phyloP scores from a whole-genome alignment of 2,888 invertebrate species.

The Xanthorhoe designata region DNA sequence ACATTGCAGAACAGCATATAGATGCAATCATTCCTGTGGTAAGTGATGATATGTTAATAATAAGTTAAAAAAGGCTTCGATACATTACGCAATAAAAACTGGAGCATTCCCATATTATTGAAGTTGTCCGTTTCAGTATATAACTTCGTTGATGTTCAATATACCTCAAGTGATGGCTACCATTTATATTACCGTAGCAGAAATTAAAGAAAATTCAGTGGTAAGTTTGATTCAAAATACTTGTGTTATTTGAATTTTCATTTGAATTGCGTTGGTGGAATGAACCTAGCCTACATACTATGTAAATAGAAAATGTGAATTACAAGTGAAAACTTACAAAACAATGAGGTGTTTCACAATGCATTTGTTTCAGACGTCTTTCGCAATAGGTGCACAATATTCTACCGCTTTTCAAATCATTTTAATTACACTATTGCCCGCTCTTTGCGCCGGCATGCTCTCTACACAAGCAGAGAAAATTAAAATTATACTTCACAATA shows the following conservation, averaged over 20 bases:
- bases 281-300: too few species aligned
- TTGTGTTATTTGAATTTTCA: too few species aligned
- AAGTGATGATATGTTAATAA: neutral
- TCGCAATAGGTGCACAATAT: neutral
- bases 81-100: too few species aligned
- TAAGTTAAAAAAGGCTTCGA: neutral
- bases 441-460: neutral
- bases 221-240: conserved; percentile 14
- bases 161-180: neutral
- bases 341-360: neutral
- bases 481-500: neutral
- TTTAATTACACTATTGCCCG: neutral
- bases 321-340: neutral
- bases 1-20: neutral
- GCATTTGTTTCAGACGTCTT: neutral
- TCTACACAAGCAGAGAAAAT: neutral
- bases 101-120: neutral
- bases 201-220: conserved; percentile 8
- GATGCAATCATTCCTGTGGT: neutral
- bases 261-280: too few species aligned
- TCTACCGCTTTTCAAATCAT: neutral
- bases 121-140: neutral
- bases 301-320: too few species aligned
- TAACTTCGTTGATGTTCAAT: neutral
- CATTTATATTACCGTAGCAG: neutral